These are phyloP conservation scores for Neomorphus geoffroyi DNA, from an alignment of 2,797 vertebrate genomes.

Conservation along the genomic window DNA sequence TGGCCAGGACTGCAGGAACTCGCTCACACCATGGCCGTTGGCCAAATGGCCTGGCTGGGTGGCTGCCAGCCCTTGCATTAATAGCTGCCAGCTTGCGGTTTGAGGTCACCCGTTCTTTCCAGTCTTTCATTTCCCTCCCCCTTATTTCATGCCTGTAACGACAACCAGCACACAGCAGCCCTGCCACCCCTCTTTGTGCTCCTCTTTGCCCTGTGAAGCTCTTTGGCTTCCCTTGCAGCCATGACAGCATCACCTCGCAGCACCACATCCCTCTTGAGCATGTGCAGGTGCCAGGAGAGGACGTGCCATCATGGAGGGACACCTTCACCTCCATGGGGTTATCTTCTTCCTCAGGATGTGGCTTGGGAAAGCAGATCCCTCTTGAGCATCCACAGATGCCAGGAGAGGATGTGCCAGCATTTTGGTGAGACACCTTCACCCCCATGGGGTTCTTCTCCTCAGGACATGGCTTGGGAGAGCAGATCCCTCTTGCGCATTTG, in stretches of 20 bases:
- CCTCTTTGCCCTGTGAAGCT: background rate
- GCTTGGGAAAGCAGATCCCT: too few relatives aligned
- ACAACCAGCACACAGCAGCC: background rate
- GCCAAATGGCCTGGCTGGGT: constrained; percentile 56
- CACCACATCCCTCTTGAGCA: fast-evolving
- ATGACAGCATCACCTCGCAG: fast-evolving
- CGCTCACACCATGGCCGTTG: background rate
- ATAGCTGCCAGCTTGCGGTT: constrained; percentile 39
- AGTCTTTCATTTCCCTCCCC: constrained; percentile 10
- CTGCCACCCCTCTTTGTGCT: fast-evolving
- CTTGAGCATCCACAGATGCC: too few relatives aligned
- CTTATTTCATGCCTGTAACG: background rate
- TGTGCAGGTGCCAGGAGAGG: background rate
- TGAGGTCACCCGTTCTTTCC: constrained; percentile 61
- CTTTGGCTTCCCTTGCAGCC: background rate
- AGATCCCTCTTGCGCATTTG: background rate
- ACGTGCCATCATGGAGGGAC: background rate
- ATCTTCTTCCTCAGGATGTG: background rate
- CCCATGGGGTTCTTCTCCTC: fast-evolving
- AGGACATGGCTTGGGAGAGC: too few relatives aligned
- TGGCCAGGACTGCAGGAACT: background rate
- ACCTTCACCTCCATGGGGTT: fast-evolving
- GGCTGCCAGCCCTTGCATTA: constrained; percentile 11
- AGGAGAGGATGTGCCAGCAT: too few relatives aligned
- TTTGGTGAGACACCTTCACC: background rate